Evolutionary conservation across 2,797 vertebrate species (phyloP).

Genomic region (Enteromius thamalakanensis): DNA sequence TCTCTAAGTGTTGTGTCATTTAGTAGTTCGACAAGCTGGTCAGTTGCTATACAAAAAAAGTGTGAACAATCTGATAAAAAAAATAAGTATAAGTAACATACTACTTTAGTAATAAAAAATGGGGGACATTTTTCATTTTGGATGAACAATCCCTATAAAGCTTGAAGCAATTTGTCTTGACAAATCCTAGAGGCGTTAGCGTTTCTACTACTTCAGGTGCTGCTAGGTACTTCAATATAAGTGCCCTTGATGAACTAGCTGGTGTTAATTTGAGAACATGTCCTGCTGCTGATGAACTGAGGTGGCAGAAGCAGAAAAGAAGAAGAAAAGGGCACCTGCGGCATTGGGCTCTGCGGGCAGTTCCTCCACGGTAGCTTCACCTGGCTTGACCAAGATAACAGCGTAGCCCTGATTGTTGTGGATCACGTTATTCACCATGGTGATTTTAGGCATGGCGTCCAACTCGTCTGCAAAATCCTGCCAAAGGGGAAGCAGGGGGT

Average conservation of each 20-base stretch:
- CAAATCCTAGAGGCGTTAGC: not conserved
- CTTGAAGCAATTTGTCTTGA: not conserved
- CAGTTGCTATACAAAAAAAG: too few relatives aligned
- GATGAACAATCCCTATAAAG: not conserved
- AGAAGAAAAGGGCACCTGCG: constrained; percentile 67
- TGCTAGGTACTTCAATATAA: constrained; percentile 8
- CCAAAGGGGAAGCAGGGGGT: constrained; percentile 38
- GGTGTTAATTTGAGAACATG: constrained; percentile 26
- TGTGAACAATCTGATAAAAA: too few relatives aligned
- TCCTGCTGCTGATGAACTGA: not conserved
- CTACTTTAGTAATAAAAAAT: not conserved
- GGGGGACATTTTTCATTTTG: not conserved
- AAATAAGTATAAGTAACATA: not conserved
- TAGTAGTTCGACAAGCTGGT: not conserved
- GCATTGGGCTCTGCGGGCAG: constrained; percentile 54
- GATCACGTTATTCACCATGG: constrained; percentile 91
- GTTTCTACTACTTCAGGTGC: not conserved
- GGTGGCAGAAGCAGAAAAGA: not conserved
- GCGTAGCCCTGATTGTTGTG: constrained; percentile 96
- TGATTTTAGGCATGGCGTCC: constrained; percentile 86
- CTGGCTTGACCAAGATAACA: constrained; percentile 89
- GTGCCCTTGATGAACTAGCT: constrained; percentile 10
- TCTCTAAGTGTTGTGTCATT: not conserved
- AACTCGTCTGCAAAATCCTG: constrained; percentile 90
- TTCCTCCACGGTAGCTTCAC: constrained; percentile 62